Percentiles rank a stretch among this genome's conserved stretches.
Conservation (phyloP, 2,888 invertebrate species). For the Noctua comes region DNA sequence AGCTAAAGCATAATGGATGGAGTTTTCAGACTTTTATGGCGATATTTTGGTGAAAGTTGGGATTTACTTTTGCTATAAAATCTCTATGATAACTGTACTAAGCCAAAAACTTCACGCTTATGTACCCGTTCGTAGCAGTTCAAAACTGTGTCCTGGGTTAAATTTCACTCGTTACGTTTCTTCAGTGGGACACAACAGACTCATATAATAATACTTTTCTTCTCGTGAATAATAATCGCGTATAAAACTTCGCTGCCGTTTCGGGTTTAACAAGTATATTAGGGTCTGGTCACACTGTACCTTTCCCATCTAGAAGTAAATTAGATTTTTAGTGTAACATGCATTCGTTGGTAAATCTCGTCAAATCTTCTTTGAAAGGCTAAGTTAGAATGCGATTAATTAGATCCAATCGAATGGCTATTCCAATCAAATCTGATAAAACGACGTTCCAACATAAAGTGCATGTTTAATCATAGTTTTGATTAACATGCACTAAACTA, state of each 20-base stretch:
- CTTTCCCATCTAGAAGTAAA: neutral
- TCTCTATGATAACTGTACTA: constrained; percentile 25
- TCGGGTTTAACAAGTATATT: constrained; percentile 3
- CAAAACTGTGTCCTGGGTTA: constrained; percentile 32
- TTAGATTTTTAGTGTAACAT: neutral
- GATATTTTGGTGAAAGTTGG: constrained; percentile 51
- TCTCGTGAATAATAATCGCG: neutral
- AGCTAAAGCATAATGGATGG: constrained; percentile 32
- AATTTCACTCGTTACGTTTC: constrained; percentile 12
- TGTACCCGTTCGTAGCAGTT: neutral
- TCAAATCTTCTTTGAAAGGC: neutral
- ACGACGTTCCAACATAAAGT: constrained; percentile 16
- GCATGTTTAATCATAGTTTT: constrained; percentile 41
- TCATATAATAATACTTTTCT: constrained; percentile 16
- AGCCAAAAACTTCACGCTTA: constrained; percentile 32
- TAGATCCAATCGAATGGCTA: constrained; percentile 8
- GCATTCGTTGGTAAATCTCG: neutral
- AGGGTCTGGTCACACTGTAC: neutral
- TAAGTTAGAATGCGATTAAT: neutral
- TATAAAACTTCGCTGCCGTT: neutral
- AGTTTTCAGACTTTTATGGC: constrained; percentile 51
- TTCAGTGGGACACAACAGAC: constrained; percentile 28
- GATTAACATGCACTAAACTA: constrained; percentile 27
- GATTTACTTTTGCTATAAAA: constrained; percentile 45
- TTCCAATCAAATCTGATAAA: constrained; percentile 24